Evolutionary conservation across 2,797 vertebrate species (phyloP).

Genomic region (Epinephelus awoara): DNA sequence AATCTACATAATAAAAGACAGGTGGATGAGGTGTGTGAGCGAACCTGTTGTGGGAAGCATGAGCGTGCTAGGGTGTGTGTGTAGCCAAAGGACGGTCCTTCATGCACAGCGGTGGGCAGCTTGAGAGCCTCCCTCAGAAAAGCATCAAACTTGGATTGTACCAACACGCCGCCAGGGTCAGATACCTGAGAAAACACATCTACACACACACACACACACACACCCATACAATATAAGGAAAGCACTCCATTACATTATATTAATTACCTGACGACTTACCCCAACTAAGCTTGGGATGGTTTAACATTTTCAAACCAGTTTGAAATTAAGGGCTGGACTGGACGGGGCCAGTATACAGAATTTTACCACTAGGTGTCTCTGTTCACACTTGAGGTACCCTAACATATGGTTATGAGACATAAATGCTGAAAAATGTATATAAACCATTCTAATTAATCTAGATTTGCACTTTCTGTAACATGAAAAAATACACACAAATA

Average conservation of each 20-base stretch:
- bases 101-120: slow-evolving; percentile 92
- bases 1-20: background rate
- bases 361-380: too few species aligned
- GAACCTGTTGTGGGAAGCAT: slow-evolving; percentile 95
- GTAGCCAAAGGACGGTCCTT: slow-evolving; percentile 96
- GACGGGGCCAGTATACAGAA: too few species aligned
- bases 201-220: slow-evolving; percentile 72
- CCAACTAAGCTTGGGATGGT: background rate
- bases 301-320: too few species aligned
- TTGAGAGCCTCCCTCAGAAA: slow-evolving; percentile 92
- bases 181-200: slow-evolving; percentile 97
- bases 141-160: slow-evolving; percentile 91
- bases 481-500: background rate
- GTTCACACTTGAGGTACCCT: background rate
- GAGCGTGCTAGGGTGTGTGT: slow-evolving; percentile 87
- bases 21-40: slow-evolving; percentile 6
- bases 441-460: too few species aligned
- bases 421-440: background rate
- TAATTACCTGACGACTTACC: background rate
- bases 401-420: background rate
- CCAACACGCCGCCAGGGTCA: slow-evolving; percentile 90
- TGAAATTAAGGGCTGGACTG: too few species aligned
- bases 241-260: background rate
- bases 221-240: slow-evolving; percentile 7
- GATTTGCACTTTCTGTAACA: too few species aligned